Evolutionary conservation across 2,113 vertebrate species (phyloP), one percentile per base, ranked within the genome.

Genomic region (Brachyhypopomus gauderio): DNA sequence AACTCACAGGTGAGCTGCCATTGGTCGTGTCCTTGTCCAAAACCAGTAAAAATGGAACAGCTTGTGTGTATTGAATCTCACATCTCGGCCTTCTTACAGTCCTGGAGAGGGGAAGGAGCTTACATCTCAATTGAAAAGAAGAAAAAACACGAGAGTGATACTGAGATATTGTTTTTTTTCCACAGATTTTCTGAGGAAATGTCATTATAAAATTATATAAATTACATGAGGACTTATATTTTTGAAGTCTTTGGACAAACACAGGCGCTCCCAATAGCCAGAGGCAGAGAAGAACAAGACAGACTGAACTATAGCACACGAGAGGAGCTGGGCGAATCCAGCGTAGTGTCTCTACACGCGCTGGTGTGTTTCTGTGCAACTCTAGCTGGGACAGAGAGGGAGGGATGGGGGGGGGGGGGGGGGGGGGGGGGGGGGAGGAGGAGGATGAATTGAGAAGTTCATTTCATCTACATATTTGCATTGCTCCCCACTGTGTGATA

Each of bases 391-490:
- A 63, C 23, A 63, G 36, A 76, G 34, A 20, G 14, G 8, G 77
- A 84, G 77, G 83, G 77, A 76, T 38, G 17, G 76, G 79, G 70
- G 84, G 77, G 38, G 67, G 2, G 38, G 48, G 8, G 64, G 79
- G 48, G 48, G 79, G 59, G 30, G 22, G 34, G 58, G 58, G 60
- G 56, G 58, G 72, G 34, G 16, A 38, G 9, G 34, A 30, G 20
- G 5, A 12, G 66, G 20, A 34, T 5, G 8, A 59, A 48, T 52
- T 76, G 38, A 63, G 58, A 27, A 64, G 38, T 64, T n/a, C 27
- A 62, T 27, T 25, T 36, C 41, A 76, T 48, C 74, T 76, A 36
- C 38, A 63, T 56, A 70, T 70, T 66, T 78, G 48, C 25, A 14
- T 22, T 56, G 63, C 12, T 14, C 64, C 63, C 64, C 56, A n/a